These are phyloP conservation scores for Zaprionus kolodkinae DNA, from an alignment of 1,140 invertebrate species.

Conservation along the genomic window DNA sequence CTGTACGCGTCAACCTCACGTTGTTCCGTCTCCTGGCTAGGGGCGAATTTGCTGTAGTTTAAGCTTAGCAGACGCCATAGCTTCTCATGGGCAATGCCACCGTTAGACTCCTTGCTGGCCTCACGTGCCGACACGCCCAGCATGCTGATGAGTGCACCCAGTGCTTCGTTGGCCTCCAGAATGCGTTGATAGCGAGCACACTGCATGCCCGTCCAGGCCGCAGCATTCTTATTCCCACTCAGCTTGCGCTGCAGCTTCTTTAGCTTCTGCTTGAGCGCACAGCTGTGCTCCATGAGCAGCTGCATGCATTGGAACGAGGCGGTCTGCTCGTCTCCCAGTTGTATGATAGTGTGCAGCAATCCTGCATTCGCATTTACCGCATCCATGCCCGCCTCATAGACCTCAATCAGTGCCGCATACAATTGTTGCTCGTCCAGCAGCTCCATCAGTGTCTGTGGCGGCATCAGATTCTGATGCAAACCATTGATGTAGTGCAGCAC, in stretches of 20 bases:
- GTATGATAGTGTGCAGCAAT: constrained; percentile 87
- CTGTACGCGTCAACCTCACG: constrained; percentile 90
- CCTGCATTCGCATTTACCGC: constrained; percentile 88
- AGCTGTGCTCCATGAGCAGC: constrained; percentile 89
- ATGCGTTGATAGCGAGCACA: constrained; percentile 87
- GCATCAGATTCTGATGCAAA: constrained; percentile 91
- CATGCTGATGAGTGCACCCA: constrained; percentile 86
- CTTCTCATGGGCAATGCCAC: constrained; percentile 73
- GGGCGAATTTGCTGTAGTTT: constrained; percentile 67
- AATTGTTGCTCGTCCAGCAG: constrained; percentile 85
- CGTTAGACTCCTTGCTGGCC: constrained; percentile 78
- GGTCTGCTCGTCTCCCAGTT: constrained; percentile 86
- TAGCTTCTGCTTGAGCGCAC: constrained; percentile 91
- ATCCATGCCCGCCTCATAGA: constrained; percentile 87
- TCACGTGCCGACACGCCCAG: constrained; percentile 87
- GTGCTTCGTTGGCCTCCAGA: constrained; percentile 85
- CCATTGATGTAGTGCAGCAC: constrained; percentile 93
- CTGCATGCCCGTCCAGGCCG: constrained; percentile 86
- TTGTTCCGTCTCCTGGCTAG: constrained; percentile 88
- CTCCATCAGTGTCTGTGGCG: constrained; percentile 84
- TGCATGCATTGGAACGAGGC: constrained; percentile 90
- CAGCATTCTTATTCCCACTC: constrained; percentile 84
- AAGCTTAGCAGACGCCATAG: constrained; percentile 72
- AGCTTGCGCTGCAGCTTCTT: constrained; percentile 90
- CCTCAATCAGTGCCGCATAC: constrained; percentile 82